Evolutionary conservation across 2,797 vertebrate species (phyloP).

Genomic region (Platyrinchus mystaceus): DNA sequence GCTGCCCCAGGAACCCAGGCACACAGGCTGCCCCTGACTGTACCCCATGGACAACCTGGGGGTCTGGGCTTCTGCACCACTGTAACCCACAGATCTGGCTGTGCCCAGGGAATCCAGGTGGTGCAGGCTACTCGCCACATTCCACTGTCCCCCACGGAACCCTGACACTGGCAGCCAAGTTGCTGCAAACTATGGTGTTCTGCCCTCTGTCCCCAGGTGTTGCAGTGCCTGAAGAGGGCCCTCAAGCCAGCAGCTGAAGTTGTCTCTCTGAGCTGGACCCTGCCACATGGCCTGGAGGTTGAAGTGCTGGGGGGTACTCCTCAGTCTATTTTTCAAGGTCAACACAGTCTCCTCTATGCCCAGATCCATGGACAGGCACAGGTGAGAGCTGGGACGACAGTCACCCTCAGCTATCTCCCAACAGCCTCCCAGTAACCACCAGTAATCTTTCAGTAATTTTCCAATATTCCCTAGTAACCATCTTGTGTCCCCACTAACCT

Average conservation of each 20-base stretch:
- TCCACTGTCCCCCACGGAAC: background rate
- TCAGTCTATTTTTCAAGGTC: background rate
- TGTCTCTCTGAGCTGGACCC: background rate
- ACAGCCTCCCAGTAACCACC: background rate
- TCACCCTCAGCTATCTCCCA: background rate
- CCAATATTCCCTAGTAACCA: background rate
- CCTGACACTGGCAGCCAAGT: fast-evolving
- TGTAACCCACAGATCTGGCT: background rate
- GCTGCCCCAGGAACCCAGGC: background rate
- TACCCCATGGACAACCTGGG: background rate
- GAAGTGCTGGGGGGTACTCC: background rate
- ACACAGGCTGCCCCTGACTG: background rate
- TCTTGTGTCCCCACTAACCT: background rate
- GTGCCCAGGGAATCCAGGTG: background rate
- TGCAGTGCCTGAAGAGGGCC: background rate
- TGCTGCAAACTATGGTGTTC: background rate
- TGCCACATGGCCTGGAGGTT: background rate
- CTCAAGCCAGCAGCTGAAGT: background rate
- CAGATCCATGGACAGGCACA: background rate
- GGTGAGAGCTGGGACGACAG: background rate
- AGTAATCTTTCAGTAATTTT: background rate
- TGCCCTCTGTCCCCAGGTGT: background rate
- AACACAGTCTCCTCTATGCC: background rate
- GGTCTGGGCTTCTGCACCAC: background rate
- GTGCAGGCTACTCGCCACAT: background rate